phyloP scores from a whole-genome alignment of 2,888 invertebrate species.

The Platycnemis pennipes region DNA sequence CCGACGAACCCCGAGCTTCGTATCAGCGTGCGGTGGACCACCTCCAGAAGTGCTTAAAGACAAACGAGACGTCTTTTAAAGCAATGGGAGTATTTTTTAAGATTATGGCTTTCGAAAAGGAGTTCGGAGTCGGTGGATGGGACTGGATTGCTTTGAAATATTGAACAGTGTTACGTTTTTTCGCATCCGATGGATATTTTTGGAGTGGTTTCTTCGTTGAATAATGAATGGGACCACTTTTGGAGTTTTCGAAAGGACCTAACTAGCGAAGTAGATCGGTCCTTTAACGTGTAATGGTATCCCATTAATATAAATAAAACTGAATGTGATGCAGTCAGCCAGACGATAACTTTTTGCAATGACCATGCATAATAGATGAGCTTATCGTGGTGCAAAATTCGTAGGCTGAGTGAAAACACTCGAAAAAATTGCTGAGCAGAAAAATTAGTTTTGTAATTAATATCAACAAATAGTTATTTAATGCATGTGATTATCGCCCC shows the following conservation, averaged over 20 bases:
- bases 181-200: background rate
- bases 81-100: background rate
- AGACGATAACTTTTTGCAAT: background rate
- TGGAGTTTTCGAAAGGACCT: background rate
- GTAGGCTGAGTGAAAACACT: background rate
- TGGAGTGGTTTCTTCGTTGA: background rate
- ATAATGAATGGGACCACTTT: background rate
- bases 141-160: background rate
- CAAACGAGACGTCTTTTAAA: slow-evolving; percentile 1
- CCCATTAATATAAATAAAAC: background rate
- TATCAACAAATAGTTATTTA: background rate
- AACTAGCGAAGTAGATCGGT: background rate
- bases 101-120: background rate
- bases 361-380: background rate
- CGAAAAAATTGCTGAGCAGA: background rate
- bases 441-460: background rate
- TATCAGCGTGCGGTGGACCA: background rate
- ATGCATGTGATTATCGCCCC: too few relatives aligned
- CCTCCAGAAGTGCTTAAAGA: background rate
- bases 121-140: background rate
- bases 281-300: background rate
- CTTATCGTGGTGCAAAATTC: background rate
- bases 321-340: background rate
- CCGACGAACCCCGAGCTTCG: background rate
- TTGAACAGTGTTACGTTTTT: background rate